Conservation (phyloP, 2,888 invertebrate genomes). For the Dexiosoma caninum region DNA sequence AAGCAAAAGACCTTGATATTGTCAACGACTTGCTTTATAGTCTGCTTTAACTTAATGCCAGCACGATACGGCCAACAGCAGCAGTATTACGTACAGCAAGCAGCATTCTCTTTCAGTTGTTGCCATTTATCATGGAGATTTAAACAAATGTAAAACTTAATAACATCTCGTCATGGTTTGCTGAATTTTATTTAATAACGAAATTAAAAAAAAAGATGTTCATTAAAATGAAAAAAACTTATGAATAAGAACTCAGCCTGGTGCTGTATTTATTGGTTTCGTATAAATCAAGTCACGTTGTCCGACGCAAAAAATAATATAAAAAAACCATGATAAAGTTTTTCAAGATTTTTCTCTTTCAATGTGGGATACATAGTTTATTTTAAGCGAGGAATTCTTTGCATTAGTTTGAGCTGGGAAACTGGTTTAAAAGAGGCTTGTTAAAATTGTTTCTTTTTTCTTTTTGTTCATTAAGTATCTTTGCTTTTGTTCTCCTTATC, state of each 20-base stretch:
- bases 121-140: constrained; percentile 47
- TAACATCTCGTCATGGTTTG: constrained; percentile 54
- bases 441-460: neutral
- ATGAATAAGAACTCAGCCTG: constrained; percentile 19
- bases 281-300: constrained; percentile 63
- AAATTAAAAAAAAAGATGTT: neutral
- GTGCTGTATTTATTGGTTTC: constrained; percentile 56
- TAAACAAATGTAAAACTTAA: constrained; percentile 53
- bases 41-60: constrained; percentile 3
- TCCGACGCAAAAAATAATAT: neutral
- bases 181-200: constrained; percentile 49
- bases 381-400: constrained; percentile 29
- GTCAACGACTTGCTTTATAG: constrained; percentile 63
- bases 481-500: constrained; percentile 7
- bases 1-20: constrained; percentile 64
- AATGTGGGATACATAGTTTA: constrained; percentile 19
- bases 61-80: constrained; percentile 3
- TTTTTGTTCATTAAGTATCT: neutral
- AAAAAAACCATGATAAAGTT: neutral
- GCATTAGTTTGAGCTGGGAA: neutral
- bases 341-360: neutral
- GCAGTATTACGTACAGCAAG: constrained; percentile 1
- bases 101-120: constrained; percentile 18
- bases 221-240: neutral
- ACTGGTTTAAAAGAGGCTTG: constrained; percentile 48